phyloP scores from a whole-genome alignment of 1,140 invertebrate species.

The Diabrotica virgifera region DNA sequence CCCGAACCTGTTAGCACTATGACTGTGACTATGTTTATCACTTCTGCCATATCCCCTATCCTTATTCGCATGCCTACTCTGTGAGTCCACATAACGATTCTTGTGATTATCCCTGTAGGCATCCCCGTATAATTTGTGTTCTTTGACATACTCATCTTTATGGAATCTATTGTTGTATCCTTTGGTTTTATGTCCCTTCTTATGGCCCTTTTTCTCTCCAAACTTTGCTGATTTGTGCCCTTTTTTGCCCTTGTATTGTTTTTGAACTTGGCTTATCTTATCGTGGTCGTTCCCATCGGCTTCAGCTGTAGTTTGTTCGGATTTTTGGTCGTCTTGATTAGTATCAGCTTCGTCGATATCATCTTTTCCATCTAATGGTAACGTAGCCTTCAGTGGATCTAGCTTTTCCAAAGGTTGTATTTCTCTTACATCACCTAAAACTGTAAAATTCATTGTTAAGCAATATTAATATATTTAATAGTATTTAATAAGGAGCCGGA shows the following conservation, averaged over 20 bases:
- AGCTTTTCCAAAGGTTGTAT: too few relatives aligned
- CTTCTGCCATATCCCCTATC: not conserved
- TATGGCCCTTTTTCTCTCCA: constrained; percentile 70
- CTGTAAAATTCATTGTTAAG: too few relatives aligned
- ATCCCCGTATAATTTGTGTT: constrained; percentile 81
- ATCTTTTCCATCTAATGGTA: too few relatives aligned
- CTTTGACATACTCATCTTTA: constrained; percentile 79
- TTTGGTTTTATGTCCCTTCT: constrained; percentile 69
- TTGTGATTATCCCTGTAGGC: not conserved
- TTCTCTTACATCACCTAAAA: too few relatives aligned
- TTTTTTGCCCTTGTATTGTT: constrained; percentile 49
- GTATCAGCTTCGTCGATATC: too few relatives aligned
- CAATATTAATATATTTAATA: too few relatives aligned
- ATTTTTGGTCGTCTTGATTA: too few relatives aligned
- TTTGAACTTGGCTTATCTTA: not conserved
- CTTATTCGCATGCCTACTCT: not conserved
- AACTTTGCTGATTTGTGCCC: constrained; percentile 70
- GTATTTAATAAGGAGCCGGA: too few relatives aligned
- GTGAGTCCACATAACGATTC: not conserved
- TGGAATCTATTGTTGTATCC: constrained; percentile 77
- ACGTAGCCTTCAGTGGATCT: too few relatives aligned
- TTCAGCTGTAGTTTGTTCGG: too few relatives aligned
- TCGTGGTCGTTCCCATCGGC: not conserved
- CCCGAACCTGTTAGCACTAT: not conserved
- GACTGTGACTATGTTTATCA: not conserved